A percentile compares a stretch with the other conserved stretches of the same genome.
These are phyloP conservation scores for Merodon equestris DNA, from an alignment of 2,888 invertebrate genomes.

Conservation along the genomic window DNA sequence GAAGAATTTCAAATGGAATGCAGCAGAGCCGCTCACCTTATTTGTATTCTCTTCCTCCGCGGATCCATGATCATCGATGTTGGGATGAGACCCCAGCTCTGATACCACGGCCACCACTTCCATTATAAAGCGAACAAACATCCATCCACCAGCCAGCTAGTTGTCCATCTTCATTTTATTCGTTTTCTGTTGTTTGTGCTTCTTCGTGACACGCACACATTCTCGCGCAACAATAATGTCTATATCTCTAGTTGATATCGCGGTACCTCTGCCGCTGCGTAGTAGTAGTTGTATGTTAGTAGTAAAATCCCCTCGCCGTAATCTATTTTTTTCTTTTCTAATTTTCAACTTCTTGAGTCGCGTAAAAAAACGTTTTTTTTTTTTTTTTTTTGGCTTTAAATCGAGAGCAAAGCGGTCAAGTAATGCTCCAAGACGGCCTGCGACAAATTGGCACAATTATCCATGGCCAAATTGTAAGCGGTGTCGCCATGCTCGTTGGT, in stretches of 20 bases:
- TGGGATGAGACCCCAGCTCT: too few species aligned
- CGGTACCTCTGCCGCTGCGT: constrained; percentile 39
- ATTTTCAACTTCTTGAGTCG: background rate
- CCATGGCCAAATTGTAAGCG: constrained; percentile 89
- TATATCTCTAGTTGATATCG: constrained; percentile 12
- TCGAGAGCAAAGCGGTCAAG: constrained; percentile 75
- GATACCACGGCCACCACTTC: too few species aligned
- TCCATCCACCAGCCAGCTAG: constrained; percentile 4
- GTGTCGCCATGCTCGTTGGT: constrained; percentile 91
- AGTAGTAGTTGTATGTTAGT: constrained; percentile 55
- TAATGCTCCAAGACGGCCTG: constrained; percentile 88
- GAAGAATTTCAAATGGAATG: constrained; percentile 65
- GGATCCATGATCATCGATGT: too few species aligned
- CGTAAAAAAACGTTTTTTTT: background rate
- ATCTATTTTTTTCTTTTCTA: constrained; percentile 38
- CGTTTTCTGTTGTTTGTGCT: too few species aligned
- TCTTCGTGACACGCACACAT: too few species aligned
- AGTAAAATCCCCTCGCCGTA: constrained; percentile 51
- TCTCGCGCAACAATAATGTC: constrained; percentile 3
- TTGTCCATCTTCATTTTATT: constrained; percentile 49
- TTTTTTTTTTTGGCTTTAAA: constrained; percentile 24
- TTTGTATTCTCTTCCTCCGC: background rate
- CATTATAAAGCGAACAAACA: background rate
- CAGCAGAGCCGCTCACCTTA: constrained; percentile 45
- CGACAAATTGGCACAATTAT: constrained; percentile 83